A percentile compares a stretch with the other conserved stretches of the same genome.
phyloP scores from a whole-genome alignment of 1,140 invertebrate genomes.

The Drosophila paulistorum region DNA sequence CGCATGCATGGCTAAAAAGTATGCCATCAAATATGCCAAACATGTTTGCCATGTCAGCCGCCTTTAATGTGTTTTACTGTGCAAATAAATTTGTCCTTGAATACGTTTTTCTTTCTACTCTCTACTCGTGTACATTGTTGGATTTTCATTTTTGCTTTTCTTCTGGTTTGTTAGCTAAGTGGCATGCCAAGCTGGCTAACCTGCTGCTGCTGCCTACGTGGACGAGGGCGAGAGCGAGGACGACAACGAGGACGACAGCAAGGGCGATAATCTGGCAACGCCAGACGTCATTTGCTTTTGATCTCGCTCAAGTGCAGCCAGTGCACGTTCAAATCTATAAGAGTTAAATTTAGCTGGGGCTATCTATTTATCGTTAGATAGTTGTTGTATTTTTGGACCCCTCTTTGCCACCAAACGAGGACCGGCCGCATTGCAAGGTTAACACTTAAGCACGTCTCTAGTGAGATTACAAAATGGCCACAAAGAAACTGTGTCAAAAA shows the following conservation, averaged over 20 bases:
- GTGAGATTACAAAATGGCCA: neutral
- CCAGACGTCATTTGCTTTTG: slow-evolving; percentile 47
- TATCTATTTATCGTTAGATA: slow-evolving; percentile 34
- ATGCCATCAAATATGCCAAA: slow-evolving; percentile 80
- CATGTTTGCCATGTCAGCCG: slow-evolving; percentile 55
- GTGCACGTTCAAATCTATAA: neutral
- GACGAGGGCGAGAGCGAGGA: slow-evolving; percentile 4
- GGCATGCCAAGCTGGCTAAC: slow-evolving; percentile 2
- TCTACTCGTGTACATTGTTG: neutral
- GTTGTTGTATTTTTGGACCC: slow-evolving; percentile 27
- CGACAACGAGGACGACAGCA: no score
- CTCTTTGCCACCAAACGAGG: neutral
- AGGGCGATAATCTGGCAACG: slow-evolving; percentile 39
- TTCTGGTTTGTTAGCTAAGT: slow-evolving; percentile 8
- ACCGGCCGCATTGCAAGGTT: slow-evolving; percentile 13
- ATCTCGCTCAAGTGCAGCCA: slow-evolving; percentile 1
- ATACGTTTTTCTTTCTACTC: slow-evolving; percentile 11
- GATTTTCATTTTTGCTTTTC: neutral
- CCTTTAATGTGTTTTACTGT: slow-evolving; percentile 52
- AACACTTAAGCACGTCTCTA: slow-evolving; percentile 46
- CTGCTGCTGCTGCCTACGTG: neutral
- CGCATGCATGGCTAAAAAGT: slow-evolving; percentile 71
- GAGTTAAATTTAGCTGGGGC: slow-evolving; percentile 49
- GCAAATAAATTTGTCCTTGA: slow-evolving; percentile 59
- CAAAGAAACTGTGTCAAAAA: neutral